These are phyloP conservation scores for Squalus acanthias DNA, from an alignment of 2,797 vertebrate genomes.

Conservation along the genomic window DNA sequence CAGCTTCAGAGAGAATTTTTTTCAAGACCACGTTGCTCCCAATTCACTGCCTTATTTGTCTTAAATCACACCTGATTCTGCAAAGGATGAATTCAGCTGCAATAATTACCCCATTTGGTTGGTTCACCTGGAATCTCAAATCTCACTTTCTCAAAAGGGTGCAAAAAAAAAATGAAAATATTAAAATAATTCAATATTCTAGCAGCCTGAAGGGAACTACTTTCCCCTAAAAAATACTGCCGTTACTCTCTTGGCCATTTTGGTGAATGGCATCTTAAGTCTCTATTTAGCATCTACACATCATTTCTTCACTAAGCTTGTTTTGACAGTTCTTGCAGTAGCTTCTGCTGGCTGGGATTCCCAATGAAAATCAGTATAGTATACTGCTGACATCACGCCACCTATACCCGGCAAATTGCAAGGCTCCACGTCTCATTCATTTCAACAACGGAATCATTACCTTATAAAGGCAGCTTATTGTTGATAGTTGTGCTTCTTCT, in stretches of 20 bases:
- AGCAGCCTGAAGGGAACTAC: background rate
- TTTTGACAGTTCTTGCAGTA: background rate
- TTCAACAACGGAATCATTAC: background rate
- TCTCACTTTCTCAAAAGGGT: background rate
- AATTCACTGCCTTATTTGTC: background rate
- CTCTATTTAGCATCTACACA: background rate
- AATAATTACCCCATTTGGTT: background rate
- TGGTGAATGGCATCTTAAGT: too few species aligned
- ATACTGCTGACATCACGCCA: background rate
- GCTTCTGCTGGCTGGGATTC: background rate
- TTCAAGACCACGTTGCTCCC: background rate
- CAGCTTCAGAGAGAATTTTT: background rate
- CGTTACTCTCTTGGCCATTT: background rate
- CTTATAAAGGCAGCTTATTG: background rate
- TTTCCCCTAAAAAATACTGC: background rate
- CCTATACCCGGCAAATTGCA: background rate
- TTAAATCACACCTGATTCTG: background rate
- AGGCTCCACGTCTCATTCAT: background rate
- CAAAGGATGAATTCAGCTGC: background rate
- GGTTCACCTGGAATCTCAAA: background rate
- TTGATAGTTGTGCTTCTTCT: background rate
- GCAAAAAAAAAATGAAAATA: background rate
- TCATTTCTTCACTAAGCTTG: background rate
- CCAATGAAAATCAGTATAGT: constrained; percentile 28
- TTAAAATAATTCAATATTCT: background rate